Evolutionary conservation across 30 jellyfish, hydroid and myxozoan species (phyloP).

Genomic region (Haliclystus octoradiatus): DNA sequence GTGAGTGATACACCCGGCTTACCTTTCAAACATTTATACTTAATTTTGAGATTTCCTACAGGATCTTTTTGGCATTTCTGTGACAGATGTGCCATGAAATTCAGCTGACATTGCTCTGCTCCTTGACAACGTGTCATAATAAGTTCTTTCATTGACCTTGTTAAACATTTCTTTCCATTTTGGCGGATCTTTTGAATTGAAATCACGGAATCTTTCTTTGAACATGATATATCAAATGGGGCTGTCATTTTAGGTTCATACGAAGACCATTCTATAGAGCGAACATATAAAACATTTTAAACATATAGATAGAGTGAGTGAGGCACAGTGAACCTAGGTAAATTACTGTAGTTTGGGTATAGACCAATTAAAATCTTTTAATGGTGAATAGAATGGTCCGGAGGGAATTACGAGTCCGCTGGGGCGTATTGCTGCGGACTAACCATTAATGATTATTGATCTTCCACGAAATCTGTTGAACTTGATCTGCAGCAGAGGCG

Average conservation of each 20-base stretch:
- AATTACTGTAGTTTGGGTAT: no score
- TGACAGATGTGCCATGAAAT: not conserved
- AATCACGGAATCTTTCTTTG: constrained; percentile 23
- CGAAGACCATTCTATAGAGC: not conserved
- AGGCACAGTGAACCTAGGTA: no score
- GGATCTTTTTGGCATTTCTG: not conserved
- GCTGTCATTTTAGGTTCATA: not conserved
- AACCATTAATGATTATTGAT: no score
- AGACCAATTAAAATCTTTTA: no score
- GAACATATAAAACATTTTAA: no score
- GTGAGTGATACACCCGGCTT: no score
- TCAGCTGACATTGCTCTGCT: constrained; percentile 18
- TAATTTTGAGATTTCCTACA: constrained; percentile 38
- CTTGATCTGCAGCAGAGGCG: no score
- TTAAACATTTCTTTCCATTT: not conserved
- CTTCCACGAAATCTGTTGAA: no score
- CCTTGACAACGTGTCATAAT: constrained; percentile 41
- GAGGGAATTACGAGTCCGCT: no score
- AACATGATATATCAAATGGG: constrained; percentile 15
- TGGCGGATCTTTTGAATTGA: constrained; percentile 39
- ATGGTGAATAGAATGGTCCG: no score
- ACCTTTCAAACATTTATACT: constrained; percentile 62
- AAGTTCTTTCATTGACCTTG: not conserved
- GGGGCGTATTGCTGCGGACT: no score
- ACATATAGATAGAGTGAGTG: no score